These are phyloP conservation scores for Cottus gobio DNA, from an alignment of 2,113 vertebrate genomes.

Conservation along the genomic window DNA sequence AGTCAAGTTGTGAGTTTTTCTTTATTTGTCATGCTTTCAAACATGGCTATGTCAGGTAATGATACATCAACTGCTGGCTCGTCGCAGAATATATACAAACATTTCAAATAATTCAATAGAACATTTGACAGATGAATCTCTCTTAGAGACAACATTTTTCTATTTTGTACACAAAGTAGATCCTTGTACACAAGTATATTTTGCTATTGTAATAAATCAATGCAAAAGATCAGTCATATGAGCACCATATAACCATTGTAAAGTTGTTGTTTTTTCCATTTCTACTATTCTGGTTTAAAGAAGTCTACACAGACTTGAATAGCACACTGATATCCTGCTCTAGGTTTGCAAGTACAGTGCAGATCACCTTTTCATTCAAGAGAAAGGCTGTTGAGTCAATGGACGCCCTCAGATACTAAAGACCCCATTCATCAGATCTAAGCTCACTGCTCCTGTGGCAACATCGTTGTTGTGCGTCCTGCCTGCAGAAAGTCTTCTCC, in stretches of 20 bases:
- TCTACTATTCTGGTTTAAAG: constrained; percentile 62
- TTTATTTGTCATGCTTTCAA: constrained; percentile 76
- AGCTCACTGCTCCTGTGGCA: constrained; percentile 51
- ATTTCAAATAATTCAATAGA: constrained; percentile 85
- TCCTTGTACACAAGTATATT: constrained; percentile 82
- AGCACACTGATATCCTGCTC: constrained; percentile 67
- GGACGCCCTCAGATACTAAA: constrained; percentile 65
- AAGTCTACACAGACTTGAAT: constrained; percentile 80
- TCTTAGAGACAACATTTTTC: constrained; percentile 85
- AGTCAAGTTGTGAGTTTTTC: constrained; percentile 5
- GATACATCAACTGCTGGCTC: constrained; percentile 65
- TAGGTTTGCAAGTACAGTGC: constrained; percentile 70
- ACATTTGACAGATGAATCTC: constrained; percentile 85
- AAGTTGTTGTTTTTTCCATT: constrained; percentile 24
- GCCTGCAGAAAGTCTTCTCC: constrained; percentile 41
- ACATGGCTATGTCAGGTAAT: constrained; percentile 55
- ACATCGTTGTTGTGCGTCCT: constrained; percentile 34
- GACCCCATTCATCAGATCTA: constrained; percentile 48
- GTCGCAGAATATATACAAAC: constrained; percentile 69
- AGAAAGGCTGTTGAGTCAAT: constrained; percentile 58
- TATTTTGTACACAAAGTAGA: constrained; percentile 84
- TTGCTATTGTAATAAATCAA: constrained; percentile 80
- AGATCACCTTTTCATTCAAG: constrained; percentile 54
- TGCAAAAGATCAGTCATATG: constrained; percentile 79
- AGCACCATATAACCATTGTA: constrained; percentile 78